phyloP scores from a whole-genome alignment of 2,888 invertebrate species.

The Chrysolina americana region DNA sequence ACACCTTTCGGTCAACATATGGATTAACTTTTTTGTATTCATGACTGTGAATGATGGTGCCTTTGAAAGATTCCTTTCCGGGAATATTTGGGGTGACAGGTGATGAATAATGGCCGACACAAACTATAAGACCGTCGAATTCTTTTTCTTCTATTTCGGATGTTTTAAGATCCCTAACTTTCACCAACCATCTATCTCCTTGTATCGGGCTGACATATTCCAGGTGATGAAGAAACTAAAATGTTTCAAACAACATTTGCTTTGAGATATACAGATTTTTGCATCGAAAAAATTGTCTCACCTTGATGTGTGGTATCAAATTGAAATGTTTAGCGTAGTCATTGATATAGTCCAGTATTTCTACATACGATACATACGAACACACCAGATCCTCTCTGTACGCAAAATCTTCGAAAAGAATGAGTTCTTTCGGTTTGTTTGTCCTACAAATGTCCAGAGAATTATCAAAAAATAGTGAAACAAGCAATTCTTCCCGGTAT shows the following conservation, averaged over 20 bases:
- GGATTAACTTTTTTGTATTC: conserved; percentile 82
- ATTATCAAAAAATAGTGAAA: too few species aligned
- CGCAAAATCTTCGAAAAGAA: conserved; percentile 83
- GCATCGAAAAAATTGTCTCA: conserved; percentile 63
- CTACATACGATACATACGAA: conserved; percentile 79
- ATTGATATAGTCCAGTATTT: conserved; percentile 79
- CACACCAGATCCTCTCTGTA: conserved; percentile 74
- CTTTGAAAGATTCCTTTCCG: conserved; percentile 77
- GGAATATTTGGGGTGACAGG: conserved; percentile 79
- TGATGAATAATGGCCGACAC: conserved; percentile 88
- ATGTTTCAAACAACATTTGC: too few species aligned
- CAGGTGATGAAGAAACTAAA: conserved; percentile 61
- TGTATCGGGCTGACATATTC: conserved; percentile 66
- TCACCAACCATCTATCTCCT: conserved; percentile 75
- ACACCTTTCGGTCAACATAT: conserved; percentile 78
- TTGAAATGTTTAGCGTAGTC: conserved; percentile 78
- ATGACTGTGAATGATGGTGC: conserved; percentile 81
- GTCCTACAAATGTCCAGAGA: conserved; percentile 68
- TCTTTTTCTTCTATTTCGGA: conserved; percentile 70
- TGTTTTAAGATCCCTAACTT: conserved; percentile 71
- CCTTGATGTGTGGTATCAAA: conserved; percentile 76
- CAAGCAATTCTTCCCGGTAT: too few species aligned
- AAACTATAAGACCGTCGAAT: conserved; percentile 85
- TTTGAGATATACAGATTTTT: too few species aligned
- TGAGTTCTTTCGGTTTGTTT: conserved; percentile 86